Evolutionary conservation across 1,140 invertebrate genomes (phyloP).

Genomic region (Drosophila tani): DNA sequence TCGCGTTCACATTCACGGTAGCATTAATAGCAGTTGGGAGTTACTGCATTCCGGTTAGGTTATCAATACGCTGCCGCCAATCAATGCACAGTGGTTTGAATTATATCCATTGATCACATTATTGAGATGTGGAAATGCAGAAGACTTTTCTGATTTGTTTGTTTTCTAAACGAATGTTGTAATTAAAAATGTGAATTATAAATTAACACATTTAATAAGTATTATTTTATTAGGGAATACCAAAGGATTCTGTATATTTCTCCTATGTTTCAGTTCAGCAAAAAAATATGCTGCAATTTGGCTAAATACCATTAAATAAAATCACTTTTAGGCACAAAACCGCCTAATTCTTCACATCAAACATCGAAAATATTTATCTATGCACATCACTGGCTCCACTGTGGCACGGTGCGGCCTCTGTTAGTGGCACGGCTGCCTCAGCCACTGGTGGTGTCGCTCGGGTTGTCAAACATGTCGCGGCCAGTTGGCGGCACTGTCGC

Average conservation of each 20-base stretch:
- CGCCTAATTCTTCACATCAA: not conserved
- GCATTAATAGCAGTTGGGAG: conserved; percentile 27
- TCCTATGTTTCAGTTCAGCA: too few species aligned
- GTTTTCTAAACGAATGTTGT: too few species aligned
- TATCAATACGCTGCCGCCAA: conserved; percentile 54
- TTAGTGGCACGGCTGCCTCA: conserved; percentile 35
- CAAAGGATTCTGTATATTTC: too few species aligned
- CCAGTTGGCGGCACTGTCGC: conserved; percentile 83
- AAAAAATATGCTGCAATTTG: too few species aligned
- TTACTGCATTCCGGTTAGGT: conserved; percentile 66
- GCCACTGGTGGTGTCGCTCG: conserved; percentile 60
- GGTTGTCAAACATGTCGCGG: conserved; percentile 84
- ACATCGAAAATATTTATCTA: not conserved
- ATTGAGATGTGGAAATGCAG: too few species aligned
- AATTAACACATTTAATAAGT: too few species aligned
- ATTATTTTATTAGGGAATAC: too few species aligned
- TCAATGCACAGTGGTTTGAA: conserved; percentile 29
- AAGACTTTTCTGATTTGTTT: too few species aligned
- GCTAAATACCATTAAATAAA: too few species aligned
- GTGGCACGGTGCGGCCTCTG: conserved; percentile 49
- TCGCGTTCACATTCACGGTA: conserved; percentile 27
- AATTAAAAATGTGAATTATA: too few species aligned
- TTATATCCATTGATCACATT: not conserved
- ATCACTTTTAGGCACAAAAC: too few species aligned
- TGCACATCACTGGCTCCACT: conserved; percentile 17